Conservation (phyloP, 2,888 invertebrate species). For the Pollenia labialis region DNA sequence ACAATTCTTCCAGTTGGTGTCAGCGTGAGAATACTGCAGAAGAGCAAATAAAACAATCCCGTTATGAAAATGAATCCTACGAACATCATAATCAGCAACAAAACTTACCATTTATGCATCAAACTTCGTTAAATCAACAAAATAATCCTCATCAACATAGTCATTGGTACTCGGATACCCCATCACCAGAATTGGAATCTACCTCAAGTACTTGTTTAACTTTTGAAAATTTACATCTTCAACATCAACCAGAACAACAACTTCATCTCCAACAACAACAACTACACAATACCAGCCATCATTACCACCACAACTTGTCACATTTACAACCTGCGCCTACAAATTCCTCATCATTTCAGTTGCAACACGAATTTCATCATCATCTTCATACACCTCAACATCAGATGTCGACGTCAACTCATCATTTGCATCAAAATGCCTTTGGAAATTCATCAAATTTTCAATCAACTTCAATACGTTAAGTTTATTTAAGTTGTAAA, state of each 20-base stretch:
- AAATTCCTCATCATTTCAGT: slow-evolving; percentile 61
- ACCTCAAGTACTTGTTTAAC: slow-evolving; percentile 44
- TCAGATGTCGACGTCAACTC: slow-evolving; percentile 19
- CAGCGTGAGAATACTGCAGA: slow-evolving; percentile 31
- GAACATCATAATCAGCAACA: slow-evolving; percentile 50
- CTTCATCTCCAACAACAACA: background rate
- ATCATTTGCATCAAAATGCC: slow-evolving; percentile 51
- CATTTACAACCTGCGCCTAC: slow-evolving; percentile 50
- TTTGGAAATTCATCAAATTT: slow-evolving; percentile 59
- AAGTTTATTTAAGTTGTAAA: slow-evolving; percentile 34
- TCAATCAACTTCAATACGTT: slow-evolving; percentile 68
- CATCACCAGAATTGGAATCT: slow-evolving; percentile 64
- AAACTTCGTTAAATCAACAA: slow-evolving; percentile 11
- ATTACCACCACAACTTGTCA: slow-evolving; percentile 49
- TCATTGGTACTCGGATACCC: slow-evolving; percentile 66
- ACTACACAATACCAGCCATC: background rate
- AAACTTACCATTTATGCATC: slow-evolving; percentile 23
- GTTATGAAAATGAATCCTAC: slow-evolving; percentile 59
- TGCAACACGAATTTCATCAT: slow-evolving; percentile 46
- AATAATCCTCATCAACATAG: slow-evolving; percentile 46
- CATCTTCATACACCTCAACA: slow-evolving; percentile 38
- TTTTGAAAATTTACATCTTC: slow-evolving; percentile 50
- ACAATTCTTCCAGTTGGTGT: slow-evolving; percentile 52
- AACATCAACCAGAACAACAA: slow-evolving; percentile 51
- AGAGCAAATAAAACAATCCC: slow-evolving; percentile 25